Evolutionary conservation across 2,797 vertebrate genomes (phyloP).

Genomic region (Remorina albescens): DNA sequence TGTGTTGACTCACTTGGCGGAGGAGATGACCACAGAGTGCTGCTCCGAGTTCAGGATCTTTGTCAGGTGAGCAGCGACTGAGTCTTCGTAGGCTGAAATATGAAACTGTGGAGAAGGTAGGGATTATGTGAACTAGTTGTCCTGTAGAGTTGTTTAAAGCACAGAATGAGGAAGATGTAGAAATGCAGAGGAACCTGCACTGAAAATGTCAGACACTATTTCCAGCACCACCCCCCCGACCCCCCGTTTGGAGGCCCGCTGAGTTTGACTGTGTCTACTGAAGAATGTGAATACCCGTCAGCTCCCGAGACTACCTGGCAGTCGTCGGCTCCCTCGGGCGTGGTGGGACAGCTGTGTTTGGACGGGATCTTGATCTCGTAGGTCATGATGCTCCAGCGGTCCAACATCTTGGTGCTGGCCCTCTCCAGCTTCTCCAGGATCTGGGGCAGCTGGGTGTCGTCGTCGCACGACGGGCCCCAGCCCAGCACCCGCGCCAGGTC

Average conservation of each 20-base stretch:
- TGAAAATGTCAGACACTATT: constrained; percentile 27
- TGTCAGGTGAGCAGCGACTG: constrained; percentile 94
- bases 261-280: constrained; percentile 28
- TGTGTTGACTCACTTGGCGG: constrained; percentile 91
- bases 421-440: constrained; percentile 97
- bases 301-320: constrained; percentile 87
- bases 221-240: no score
- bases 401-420: constrained; percentile 99
- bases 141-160: neutral
- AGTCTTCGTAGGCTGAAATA: constrained; percentile 96
- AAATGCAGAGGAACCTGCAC: constrained; percentile 5
- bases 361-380: constrained; percentile 97
- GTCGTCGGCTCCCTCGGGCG: constrained; percentile 89
- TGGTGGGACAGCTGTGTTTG: constrained; percentile 91
- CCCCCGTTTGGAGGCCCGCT: constrained; percentile 43
- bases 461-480: constrained; percentile 97
- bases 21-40: constrained; percentile 94
- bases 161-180: neutral
- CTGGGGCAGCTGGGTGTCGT: constrained; percentile 97
- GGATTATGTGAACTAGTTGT: no score
- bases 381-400: constrained; percentile 99
- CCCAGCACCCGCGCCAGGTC: constrained; percentile 97
- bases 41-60: constrained; percentile 99
- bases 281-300: constrained; percentile 44
- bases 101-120: no score